Percentiles rank a stretch among this genome's conserved stretches.
phyloP scores from a whole-genome alignment of 2,113 vertebrate species.

The Piprites chloris region DNA sequence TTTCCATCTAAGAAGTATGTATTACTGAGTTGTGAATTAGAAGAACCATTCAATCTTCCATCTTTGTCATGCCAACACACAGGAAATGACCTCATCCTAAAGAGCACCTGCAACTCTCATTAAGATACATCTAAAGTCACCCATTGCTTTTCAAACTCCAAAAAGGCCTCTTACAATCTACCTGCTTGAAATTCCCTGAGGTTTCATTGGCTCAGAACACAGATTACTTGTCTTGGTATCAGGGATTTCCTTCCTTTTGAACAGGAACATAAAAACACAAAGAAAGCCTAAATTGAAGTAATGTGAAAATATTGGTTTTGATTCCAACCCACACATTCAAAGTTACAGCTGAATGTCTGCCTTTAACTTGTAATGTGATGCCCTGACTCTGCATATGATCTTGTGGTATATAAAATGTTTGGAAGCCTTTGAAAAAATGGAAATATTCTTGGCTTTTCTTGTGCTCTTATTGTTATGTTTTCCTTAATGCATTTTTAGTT shows the following conservation, averaged over 20 bases:
- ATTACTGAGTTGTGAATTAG: slow-evolving; percentile 19
- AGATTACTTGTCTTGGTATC: slow-evolving; percentile 56
- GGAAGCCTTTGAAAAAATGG: slow-evolving; percentile 10
- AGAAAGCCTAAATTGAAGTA: slow-evolving; percentile 42
- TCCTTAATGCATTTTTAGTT: slow-evolving; percentile 2
- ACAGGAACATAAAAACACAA: slow-evolving; percentile 49
- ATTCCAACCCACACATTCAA: slow-evolving; percentile 27
- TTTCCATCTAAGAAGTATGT: not conserved
- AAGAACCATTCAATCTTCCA: slow-evolving; percentile 35
- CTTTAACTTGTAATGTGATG: slow-evolving; percentile 24
- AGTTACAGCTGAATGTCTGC: slow-evolving; percentile 37
- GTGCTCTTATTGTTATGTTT: not conserved
- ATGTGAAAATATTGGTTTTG: slow-evolving; percentile 55
- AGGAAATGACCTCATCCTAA: slow-evolving; percentile 40
- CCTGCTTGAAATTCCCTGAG: slow-evolving; percentile 46
- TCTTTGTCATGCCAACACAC: slow-evolving; percentile 46
- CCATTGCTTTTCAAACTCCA: slow-evolving; percentile 19
- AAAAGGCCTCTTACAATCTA: slow-evolving; percentile 48
- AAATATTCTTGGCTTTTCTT: slow-evolving; percentile 36
- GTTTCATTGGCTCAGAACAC: slow-evolving; percentile 53
- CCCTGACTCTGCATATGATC: not conserved
- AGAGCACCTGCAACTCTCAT: slow-evolving; percentile 50
- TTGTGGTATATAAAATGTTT: not conserved
- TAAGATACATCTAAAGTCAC: slow-evolving; percentile 3
- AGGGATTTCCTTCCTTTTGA: slow-evolving; percentile 59